A percentile compares a stretch with the other conserved stretches of the same genome.
Evolutionary conservation across 2,888 invertebrate species (phyloP).

Genomic region (Agrotis ipsilon): DNA sequence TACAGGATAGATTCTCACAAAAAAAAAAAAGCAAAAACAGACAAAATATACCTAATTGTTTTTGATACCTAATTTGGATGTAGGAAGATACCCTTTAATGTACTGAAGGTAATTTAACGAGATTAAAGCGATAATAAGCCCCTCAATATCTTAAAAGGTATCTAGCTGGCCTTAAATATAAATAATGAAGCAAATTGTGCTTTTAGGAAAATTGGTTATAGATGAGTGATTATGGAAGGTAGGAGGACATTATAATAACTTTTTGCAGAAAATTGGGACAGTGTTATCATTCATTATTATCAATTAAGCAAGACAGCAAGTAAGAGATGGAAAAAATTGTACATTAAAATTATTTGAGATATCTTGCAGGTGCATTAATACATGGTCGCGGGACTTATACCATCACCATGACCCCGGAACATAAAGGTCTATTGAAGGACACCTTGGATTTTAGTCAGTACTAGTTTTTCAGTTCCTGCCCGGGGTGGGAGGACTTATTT

Average conservation of each 20-base stretch:
- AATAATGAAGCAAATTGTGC: slow-evolving; percentile 34
- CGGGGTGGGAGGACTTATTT: no score
- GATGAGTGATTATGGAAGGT: slow-evolving; percentile 7
- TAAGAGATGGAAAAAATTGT: background rate
- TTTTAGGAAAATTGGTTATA: slow-evolving; percentile 30
- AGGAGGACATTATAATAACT: background rate
- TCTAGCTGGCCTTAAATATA: slow-evolving; percentile 5
- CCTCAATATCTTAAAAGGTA: background rate
- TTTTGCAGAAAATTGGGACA: background rate
- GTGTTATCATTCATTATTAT: background rate
- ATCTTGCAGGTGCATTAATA: background rate
- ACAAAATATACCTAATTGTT: no score
- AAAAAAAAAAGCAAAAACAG: no score
- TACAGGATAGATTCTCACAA: no score
- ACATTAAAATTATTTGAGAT: no score
- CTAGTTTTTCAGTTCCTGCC: no score
- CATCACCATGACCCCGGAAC: no score
- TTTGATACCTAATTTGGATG: background rate
- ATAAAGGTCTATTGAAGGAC: no score
- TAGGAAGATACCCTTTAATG: background rate
- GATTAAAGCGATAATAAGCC: background rate
- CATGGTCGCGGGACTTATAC: no score
- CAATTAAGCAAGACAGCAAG: background rate
- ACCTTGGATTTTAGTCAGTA: no score
- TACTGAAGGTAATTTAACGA: slow-evolving; percentile 2